Evolutionary conservation across 92 coral and sea anemone genomes (phyloP).

Genomic region (Epizoanthus fatuus): DNA sequence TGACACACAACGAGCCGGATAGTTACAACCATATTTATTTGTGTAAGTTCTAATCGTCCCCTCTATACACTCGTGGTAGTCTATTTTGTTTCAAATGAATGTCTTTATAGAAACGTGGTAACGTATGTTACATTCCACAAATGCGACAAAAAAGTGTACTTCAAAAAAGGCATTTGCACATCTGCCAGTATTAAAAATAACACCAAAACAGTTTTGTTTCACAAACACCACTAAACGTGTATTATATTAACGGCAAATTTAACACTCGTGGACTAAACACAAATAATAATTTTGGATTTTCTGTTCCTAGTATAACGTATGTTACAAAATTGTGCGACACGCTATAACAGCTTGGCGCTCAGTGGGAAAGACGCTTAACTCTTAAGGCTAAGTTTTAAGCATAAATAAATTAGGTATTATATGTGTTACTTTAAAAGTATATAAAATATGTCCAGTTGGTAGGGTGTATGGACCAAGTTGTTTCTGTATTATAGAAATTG

Average conservation of each 20-base stretch:
- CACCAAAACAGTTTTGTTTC: slow-evolving; percentile 1
- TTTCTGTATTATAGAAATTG: too few relatives aligned
- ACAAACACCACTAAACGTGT: not conserved
- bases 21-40: not conserved
- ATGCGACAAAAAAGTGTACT: not conserved
- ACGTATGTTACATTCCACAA: slow-evolving; percentile 1
- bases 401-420: too few relatives aligned
- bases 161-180: not conserved
- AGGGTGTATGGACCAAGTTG: too few relatives aligned
- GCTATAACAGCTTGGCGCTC: not conserved
- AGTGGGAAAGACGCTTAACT: not conserved
- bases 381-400: not conserved
- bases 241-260: not conserved
- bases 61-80: not conserved
- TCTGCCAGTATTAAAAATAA: not conserved
- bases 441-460: too few relatives aligned
- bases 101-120: not conserved
- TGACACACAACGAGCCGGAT: not conserved
- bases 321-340: slow-evolving; percentile 24
- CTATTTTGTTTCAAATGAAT: not conserved
- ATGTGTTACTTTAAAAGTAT: too few relatives aligned
- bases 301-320: not conserved
- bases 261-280: not conserved
- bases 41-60: slow-evolving; percentile 1
- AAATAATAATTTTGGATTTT: not conserved